Evolutionary conservation across 2,888 invertebrate genomes (phyloP).

Genomic region (Furcula furcula): DNA sequence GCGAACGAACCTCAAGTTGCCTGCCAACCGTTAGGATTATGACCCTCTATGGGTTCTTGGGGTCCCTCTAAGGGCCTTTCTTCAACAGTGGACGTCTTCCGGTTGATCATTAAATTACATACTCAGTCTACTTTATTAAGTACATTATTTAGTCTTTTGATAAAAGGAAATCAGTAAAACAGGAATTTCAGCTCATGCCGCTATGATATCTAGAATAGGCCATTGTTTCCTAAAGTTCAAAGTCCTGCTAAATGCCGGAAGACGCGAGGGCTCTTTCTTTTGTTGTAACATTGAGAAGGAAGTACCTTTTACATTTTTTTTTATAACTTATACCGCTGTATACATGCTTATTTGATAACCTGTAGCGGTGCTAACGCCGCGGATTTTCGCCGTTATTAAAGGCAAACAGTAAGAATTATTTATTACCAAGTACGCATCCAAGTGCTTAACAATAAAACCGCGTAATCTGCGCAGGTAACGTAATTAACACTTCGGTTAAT

Average conservation of each 20-base stretch:
- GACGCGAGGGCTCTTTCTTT: constrained; percentile 54
- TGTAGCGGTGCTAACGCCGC: constrained; percentile 21
- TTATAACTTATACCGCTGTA: constrained; percentile 39
- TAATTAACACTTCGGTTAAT: constrained; percentile 24
- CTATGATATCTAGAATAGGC: constrained; percentile 5
- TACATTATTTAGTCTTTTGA: too few species aligned
- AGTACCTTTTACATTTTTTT: constrained; percentile 59
- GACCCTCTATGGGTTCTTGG: too few species aligned
- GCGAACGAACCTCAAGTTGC: too few species aligned
- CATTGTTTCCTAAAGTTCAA: constrained; percentile 37
- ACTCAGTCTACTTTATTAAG: too few species aligned
- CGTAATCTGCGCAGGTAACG: constrained; percentile 24
- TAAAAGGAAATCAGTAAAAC: too few species aligned
- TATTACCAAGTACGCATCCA: constrained; percentile 31
- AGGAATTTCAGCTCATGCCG: constrained; percentile 13
- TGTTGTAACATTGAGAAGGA: constrained; percentile 62
- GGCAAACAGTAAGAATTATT: constrained; percentile 38
- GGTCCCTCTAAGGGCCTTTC: too few species aligned
- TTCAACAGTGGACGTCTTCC: too few species aligned
- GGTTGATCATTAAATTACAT: too few species aligned
- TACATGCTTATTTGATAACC: constrained; percentile 34
- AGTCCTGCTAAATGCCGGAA: constrained; percentile 66
- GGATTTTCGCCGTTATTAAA: constrained; percentile 35
- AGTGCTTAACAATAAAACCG: constrained; percentile 36
- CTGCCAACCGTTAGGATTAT: too few species aligned